phyloP scores from a whole-genome alignment of 30 jellyfish, hydroid and myxozoan genomes.

The Turritopsis dohrnii region DNA sequence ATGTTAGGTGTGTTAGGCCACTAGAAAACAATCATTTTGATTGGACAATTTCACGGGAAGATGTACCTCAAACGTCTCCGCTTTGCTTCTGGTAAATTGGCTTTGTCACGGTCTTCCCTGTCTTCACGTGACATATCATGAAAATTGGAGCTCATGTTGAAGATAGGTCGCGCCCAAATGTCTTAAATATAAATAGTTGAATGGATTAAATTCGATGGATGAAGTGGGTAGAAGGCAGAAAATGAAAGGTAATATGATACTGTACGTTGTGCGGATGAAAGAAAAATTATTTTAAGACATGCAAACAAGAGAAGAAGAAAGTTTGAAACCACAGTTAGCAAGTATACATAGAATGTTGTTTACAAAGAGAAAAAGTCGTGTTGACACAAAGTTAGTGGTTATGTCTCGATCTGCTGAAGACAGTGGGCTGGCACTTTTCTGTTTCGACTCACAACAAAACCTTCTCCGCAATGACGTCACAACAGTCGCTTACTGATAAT shows the following conservation, averaged over 20 bases:
- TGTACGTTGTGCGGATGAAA: not conserved
- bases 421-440: not conserved
- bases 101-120: conserved; percentile 80
- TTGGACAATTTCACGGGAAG: not conserved
- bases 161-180: conserved; percentile 96
- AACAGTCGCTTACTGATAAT: conserved; percentile 58
- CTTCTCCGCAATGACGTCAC: not conserved
- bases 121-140: conserved; percentile 89
- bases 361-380: not conserved
- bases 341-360: not conserved
- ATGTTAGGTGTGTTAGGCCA: not conserved
- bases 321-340: not conserved
- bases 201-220: not conserved
- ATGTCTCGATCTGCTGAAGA: not conserved
- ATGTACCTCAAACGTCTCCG: conserved; percentile 75
- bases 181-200: conserved; percentile 31
- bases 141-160: conserved; percentile 85
- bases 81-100: conserved; percentile 58
- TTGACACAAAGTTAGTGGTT: not conserved
- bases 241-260: not conserved
- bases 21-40: too few relatives aligned
- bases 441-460: not conserved
- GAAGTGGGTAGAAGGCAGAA: not conserved
- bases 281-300: not conserved
- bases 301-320: not conserved